Evolutionary conservation across 2,797 vertebrate species (phyloP).

Genomic region (Geotrypetes seraphini): DNA sequence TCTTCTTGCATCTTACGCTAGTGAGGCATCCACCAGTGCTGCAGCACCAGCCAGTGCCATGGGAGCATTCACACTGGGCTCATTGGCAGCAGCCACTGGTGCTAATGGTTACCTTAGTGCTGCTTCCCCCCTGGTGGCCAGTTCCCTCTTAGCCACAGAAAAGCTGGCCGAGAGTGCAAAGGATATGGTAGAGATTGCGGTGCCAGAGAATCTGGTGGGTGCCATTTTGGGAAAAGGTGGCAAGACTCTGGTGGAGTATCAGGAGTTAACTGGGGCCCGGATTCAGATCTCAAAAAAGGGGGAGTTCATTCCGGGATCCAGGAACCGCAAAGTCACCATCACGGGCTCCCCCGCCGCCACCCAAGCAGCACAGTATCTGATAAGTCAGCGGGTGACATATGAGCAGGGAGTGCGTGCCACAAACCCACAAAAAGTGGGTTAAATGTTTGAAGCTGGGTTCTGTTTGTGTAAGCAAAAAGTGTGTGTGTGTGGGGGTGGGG

Average conservation of each 20-base stretch:
- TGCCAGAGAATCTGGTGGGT: constrained; percentile 90
- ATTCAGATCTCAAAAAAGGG: constrained; percentile 97
- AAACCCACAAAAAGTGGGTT: constrained; percentile 91
- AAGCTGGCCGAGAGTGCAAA: constrained; percentile 84
- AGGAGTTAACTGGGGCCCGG: constrained; percentile 90
- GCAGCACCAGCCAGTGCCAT: constrained; percentile 66
- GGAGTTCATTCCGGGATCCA: constrained; percentile 91
- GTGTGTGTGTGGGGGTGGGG: too few species aligned
- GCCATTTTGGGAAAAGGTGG: constrained; percentile 93
- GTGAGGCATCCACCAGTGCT: constrained; percentile 62
- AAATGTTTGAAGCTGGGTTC: too few species aligned
- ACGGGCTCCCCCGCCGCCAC: constrained; percentile 86
- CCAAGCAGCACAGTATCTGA: constrained; percentile 92
- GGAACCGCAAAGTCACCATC: constrained; percentile 95
- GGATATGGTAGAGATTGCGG: constrained; percentile 91
- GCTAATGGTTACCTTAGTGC: constrained; percentile 84
- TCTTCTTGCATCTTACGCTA: constrained; percentile 81
- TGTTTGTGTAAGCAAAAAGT: too few species aligned
- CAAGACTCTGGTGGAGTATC: constrained; percentile 93
- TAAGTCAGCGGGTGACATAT: constrained; percentile 93
- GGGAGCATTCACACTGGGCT: constrained; percentile 76
- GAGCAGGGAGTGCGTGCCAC: constrained; percentile 92
- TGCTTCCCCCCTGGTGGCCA: constrained; percentile 76
- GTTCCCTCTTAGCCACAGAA: constrained; percentile 79
- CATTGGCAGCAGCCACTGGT: constrained; percentile 74